Evolutionary conservation across 23 tunicate species (phyloP).

Genomic region (Ciona savignyi): DNA sequence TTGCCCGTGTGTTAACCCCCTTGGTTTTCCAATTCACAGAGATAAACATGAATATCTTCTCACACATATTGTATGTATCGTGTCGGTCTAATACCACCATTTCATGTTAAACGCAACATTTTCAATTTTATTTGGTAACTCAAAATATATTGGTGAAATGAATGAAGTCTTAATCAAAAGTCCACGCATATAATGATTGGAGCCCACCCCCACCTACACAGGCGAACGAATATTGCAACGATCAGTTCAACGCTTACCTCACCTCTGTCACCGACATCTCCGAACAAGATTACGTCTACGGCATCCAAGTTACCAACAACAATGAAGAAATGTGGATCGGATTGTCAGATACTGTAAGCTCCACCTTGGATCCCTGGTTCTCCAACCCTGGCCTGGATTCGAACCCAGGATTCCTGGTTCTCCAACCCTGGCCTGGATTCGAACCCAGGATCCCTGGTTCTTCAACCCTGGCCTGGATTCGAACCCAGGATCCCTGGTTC

Average conservation of each 20-base stretch:
- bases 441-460: not conserved
- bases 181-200: too few species aligned
- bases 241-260: constrained; percentile 29
- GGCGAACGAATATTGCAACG: constrained; percentile 54
- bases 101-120: too few species aligned
- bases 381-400: not conserved
- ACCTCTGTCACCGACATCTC: constrained; percentile 20
- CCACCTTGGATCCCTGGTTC: too few species aligned
- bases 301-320: not conserved
- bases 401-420: not conserved
- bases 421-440: constrained; percentile 1
- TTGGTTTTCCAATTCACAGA: too few species aligned
- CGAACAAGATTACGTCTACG: constrained; percentile 28
- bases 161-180: too few species aligned
- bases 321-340: constrained; percentile 63
- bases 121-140: too few species aligned
- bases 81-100: too few species aligned
- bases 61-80: too few species aligned
- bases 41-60: too few species aligned
- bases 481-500: constrained; percentile 1
- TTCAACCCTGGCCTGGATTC: not conserved
- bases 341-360: constrained; percentile 59
- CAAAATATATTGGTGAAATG: too few species aligned
- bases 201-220: not conserved
- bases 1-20: too few species aligned